A percentile compares a stretch with the other conserved stretches of the same genome.
Conservation (phyloP, 2,888 invertebrate genomes). For the Aromia moschata region DNA sequence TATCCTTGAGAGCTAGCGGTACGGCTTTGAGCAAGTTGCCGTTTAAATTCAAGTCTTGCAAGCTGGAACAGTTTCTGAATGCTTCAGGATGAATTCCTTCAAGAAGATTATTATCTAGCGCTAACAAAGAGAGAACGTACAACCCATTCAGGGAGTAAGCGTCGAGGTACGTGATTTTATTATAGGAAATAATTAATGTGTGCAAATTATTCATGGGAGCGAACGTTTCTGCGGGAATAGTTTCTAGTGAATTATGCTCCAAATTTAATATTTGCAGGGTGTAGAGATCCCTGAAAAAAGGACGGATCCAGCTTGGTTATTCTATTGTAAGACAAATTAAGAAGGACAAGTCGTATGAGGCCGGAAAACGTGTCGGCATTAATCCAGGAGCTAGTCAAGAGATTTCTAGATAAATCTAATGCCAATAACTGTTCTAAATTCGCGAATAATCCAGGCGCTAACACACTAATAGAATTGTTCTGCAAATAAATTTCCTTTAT, state of each 20-base stretch:
- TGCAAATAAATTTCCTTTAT: slow-evolving; percentile 90
- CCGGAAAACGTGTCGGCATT: slow-evolving; percentile 87
- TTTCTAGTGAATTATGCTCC: slow-evolving; percentile 84
- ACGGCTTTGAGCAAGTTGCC: slow-evolving; percentile 84
- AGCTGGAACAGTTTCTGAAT: slow-evolving; percentile 88
- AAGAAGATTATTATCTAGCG: slow-evolving; percentile 86
- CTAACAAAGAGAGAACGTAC: slow-evolving; percentile 84
- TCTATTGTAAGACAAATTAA: slow-evolving; percentile 87
- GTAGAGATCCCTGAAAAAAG: slow-evolving; percentile 85
- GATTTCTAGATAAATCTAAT: slow-evolving; percentile 86
- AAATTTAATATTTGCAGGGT: slow-evolving; percentile 86
- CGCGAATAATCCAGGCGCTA: slow-evolving; percentile 87
- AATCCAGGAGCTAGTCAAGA: slow-evolving; percentile 87
- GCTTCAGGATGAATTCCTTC: slow-evolving; percentile 87
- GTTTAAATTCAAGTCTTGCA: slow-evolving; percentile 90
- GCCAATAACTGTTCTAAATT: slow-evolving; percentile 83
- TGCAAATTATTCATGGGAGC: slow-evolving; percentile 92
- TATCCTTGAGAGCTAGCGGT: slow-evolving; percentile 83
- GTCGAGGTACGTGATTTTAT: slow-evolving; percentile 85
- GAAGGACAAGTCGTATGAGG: slow-evolving; percentile 84
- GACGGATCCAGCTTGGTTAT: slow-evolving; percentile 83
- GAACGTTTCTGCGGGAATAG: slow-evolving; percentile 87
- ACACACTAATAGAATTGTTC: slow-evolving; percentile 88
- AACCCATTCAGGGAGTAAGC: slow-evolving; percentile 88
- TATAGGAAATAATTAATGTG: slow-evolving; percentile 85